A percentile compares a stretch with the other conserved stretches of the same genome.
phyloP scores from a whole-genome alignment of 2,797 vertebrate species.

The Avahi laniger region DNA sequence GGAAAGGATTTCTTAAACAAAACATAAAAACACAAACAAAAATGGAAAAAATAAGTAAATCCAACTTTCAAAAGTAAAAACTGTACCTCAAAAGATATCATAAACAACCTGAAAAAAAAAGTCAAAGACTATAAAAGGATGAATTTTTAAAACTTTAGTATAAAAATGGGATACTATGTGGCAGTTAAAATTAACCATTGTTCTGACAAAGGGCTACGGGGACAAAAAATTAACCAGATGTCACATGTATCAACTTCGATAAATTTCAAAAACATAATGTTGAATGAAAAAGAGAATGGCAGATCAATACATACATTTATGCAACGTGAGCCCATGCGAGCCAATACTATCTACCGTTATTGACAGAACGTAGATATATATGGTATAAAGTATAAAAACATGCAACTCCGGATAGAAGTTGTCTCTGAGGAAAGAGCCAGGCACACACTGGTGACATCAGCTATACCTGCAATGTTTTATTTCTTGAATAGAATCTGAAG shows the following conservation, averaged over 20 bases:
- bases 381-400: not conserved
- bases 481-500: not conserved
- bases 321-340: not conserved
- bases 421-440: not conserved
- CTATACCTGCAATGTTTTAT: not conserved
- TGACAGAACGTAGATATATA: not conserved
- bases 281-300: not conserved
- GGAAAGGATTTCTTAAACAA: not conserved
- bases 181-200: not conserved
- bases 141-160: not conserved
- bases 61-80: constrained; percentile 2
- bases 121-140: not conserved
- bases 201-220: not conserved
- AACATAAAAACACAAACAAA: not conserved
- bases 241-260: not conserved
- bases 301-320: not conserved
- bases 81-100: not conserved
- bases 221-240: not conserved
- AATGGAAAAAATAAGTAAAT: not conserved
- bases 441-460: not conserved
- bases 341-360: not conserved
- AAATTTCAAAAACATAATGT: not conserved
- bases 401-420: not conserved
- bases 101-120: not conserved
- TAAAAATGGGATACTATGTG: not conserved